Conservation (phyloP, 2,113 vertebrate genomes). For the Periophthalmodon schlosseri region DNA sequence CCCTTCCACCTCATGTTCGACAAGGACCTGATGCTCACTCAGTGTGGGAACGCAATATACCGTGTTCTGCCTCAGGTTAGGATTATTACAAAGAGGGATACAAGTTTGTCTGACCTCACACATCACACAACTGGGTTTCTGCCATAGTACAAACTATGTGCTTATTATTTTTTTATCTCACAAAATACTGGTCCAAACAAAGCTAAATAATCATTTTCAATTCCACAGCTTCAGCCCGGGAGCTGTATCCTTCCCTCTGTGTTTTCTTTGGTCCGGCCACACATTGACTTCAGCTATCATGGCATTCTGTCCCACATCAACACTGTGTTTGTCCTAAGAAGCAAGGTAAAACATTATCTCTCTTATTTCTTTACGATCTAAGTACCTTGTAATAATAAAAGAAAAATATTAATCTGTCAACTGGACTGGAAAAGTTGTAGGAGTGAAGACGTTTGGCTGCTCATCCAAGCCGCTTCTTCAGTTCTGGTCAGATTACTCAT, state of each 20-base stretch:
- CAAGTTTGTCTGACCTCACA: neutral
- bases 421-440: no score
- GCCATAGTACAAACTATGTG: neutral
- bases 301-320: constrained; percentile 99
- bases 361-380: neutral
- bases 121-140: neutral
- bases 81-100: neutral
- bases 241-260: constrained; percentile 92
- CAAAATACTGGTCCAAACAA: neutral
- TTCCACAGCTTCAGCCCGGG: constrained; percentile 89
- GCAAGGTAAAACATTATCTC: constrained; percentile 83
- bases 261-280: constrained; percentile 96
- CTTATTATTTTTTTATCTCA: neutral
- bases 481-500: no score
- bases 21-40: constrained; percentile 91
- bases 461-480: no score
- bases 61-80: constrained; percentile 95
- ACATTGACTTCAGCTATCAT: constrained; percentile 97
- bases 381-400: neutral
- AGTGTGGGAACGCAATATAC: constrained; percentile 97
- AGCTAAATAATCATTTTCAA: constrained; percentile 14
- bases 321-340: constrained; percentile 95
- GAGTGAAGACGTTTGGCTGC: no score
- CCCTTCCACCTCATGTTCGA: constrained; percentile 99
- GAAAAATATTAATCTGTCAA: no score